Base-by-base conservation (phyloP, 2,888 invertebrate genomes). In the Drosophila merina region DNA sequence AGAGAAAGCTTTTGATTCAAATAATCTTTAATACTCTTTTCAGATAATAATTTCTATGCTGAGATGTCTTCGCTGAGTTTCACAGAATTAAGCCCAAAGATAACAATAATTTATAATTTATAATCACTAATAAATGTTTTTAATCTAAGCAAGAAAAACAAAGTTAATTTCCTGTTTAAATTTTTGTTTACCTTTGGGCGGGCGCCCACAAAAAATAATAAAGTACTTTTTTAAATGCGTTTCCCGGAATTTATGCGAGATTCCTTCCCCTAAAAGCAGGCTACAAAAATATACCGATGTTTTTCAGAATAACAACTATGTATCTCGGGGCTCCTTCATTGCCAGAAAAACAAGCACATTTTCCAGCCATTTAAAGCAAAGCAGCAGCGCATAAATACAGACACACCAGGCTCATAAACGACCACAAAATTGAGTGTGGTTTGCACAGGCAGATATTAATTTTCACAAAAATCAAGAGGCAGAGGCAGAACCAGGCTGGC, bases 341-440 rank as follows among this genome's bases (percentile, higher is more conserved):
- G 38, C n/a, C 12, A 42, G 12, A 3, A 63, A 44, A 44, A 36
- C 12, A 31, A 63, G 30, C 44, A 63, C 25, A 26, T 14, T 63
- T 64, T 64, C 33, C 49, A 31, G 26, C 50, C 56, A 51, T 38
- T 51, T 25, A 55, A 42, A 20, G 33, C 45, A 48, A 26, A n/a
- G 10, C 1, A n/a, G 12, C 52, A 26, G 7, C 8, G 4, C 8
- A 60, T 47, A 60, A 10, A 30, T 42, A 14, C 20, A 6, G 14
- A 49, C 49, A 20, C 14, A 49, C 31, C 26, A 47, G 20, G n/a
- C 8, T 40, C 38, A 60, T 38, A 60, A 10, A 25, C 10, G 48
- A 38, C 63, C 64, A 38, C 45, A 45, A 63, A 45, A 64, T 28
- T 47, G 66, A 12, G 54, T 67, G 44, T 49, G 40, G 20, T 7